Percentiles rank a stretch among this genome's conserved stretches.
These are phyloP conservation scores for Papilio polytes DNA, from an alignment of 1,140 invertebrate genomes.

Conservation along the genomic window DNA sequence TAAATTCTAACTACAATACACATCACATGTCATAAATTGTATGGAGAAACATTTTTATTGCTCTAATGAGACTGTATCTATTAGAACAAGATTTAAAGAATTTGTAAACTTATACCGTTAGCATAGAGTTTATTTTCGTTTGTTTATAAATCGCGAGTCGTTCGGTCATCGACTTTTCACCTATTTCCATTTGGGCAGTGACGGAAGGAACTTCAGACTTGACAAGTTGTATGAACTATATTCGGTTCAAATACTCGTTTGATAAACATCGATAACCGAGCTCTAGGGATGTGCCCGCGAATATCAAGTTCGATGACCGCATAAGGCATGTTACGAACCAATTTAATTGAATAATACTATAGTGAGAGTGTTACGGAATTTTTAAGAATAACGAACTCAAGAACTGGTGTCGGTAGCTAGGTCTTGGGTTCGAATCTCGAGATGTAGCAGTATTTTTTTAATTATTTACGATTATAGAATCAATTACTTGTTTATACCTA, in stretches of 20 bases:
- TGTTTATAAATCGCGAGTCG: not conserved
- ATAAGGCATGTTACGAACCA: not conserved
- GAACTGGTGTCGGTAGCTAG: too few species aligned
- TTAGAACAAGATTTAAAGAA: slow-evolving; percentile 6
- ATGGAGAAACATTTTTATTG: slow-evolving; percentile 33
- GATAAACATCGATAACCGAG: slow-evolving; percentile 15
- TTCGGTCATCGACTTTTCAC: slow-evolving; percentile 55
- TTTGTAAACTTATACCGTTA: not conserved
- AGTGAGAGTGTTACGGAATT: not conserved
- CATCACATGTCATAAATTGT: slow-evolving; percentile 18
- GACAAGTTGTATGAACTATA: slow-evolving; percentile 44
- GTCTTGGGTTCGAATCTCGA: too few species aligned
- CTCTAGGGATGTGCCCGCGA: slow-evolving; percentile 35
- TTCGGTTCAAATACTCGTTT: slow-evolving; percentile 38
- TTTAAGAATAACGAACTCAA: not conserved
- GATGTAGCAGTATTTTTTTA: too few species aligned
- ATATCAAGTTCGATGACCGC: not conserved
- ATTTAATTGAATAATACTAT: not conserved
- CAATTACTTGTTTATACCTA: too few species aligned
- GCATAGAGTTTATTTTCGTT: slow-evolving; percentile 9
- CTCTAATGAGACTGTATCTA: slow-evolving; percentile 7
- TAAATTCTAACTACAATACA: slow-evolving; percentile 22
- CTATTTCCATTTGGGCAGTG: slow-evolving; percentile 48
- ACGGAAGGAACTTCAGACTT: slow-evolving; percentile 44
- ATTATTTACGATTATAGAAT: too few species aligned